phyloP scores from a whole-genome alignment of 1,140 invertebrate species.

The Adelges cooleyi region DNA sequence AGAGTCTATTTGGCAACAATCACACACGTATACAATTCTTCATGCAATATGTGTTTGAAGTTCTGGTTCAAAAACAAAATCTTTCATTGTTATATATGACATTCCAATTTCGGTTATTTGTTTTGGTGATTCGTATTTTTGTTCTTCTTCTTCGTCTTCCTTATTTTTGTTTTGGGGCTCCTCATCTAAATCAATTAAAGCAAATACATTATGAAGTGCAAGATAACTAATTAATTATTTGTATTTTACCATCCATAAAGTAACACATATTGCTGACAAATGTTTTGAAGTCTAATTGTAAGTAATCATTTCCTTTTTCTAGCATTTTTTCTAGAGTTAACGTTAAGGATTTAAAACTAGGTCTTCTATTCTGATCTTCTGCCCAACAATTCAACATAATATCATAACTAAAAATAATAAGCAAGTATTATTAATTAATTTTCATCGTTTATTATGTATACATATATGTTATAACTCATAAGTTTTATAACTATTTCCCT shows the following conservation, averaged over 20 bases:
- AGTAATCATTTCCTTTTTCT: slow-evolving; percentile 58
- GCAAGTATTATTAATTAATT: too few species aligned
- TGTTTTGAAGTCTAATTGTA: slow-evolving; percentile 44
- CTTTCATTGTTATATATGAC: slow-evolving; percentile 18
- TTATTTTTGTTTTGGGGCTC: neutral
- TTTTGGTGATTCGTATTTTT: slow-evolving; percentile 11
- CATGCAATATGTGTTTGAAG: neutral
- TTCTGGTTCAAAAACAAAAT: slow-evolving; percentile 13
- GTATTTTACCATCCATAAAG: slow-evolving; percentile 13
- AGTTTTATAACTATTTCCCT: too few species aligned
- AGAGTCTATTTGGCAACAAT: slow-evolving; percentile 1
- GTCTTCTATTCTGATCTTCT: slow-evolving; percentile 56
- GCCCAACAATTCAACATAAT: slow-evolving; percentile 73
- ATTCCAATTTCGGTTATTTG: neutral
- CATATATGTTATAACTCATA: too few species aligned
- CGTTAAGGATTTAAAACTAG: slow-evolving; percentile 59
- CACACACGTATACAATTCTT: neutral
- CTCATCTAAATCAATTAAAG: neutral
- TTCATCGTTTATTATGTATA: too few species aligned
- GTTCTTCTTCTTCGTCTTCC: neutral
- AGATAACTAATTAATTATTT: too few species aligned
- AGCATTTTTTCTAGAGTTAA: slow-evolving; percentile 53
- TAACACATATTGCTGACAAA: slow-evolving; percentile 18
- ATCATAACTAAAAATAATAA: slow-evolving; percentile 35
- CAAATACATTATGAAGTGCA: neutral